phyloP scores from a whole-genome alignment of 2,113 vertebrate genomes.

The Petrocephalus microphthalmus region DNA sequence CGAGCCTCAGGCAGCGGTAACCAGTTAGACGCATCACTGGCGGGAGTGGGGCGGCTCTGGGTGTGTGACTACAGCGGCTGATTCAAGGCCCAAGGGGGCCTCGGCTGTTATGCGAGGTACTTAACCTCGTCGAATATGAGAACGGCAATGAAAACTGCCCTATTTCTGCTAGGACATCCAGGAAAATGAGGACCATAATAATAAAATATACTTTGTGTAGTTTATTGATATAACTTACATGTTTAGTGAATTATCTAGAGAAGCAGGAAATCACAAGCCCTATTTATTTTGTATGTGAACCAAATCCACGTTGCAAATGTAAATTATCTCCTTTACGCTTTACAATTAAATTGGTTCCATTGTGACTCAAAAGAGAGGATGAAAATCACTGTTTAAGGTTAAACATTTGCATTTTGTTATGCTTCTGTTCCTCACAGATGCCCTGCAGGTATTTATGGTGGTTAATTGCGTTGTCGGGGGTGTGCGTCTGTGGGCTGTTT shows the following conservation, averaged over 20 bases:
- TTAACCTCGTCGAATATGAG: neutral
- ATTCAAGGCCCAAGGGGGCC: no score
- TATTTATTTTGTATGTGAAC: neutral
- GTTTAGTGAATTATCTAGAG: neutral
- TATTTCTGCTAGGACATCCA: neutral
- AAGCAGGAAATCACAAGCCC: neutral
- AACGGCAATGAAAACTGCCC: neutral
- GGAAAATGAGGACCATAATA: neutral
- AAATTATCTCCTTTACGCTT: neutral
- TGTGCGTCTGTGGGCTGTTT: neutral
- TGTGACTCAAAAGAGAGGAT: neutral
- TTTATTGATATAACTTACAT: neutral
- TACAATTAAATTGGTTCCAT: neutral
- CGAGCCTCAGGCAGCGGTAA: neutral
- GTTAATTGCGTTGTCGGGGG: neutral
- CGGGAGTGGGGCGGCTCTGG: neutral
- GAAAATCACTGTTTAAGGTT: neutral
- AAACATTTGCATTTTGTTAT: neutral
- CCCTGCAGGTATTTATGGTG: conserved; percentile 6
- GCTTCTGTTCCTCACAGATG: neutral
- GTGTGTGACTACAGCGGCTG: neutral
- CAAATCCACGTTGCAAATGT: neutral
- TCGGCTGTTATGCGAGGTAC: neutral
- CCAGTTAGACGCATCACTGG: neutral
- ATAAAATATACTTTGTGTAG: neutral